Base-by-base conservation (phyloP, 2,113 vertebrate genomes). In the Uria lomvia region DNA sequence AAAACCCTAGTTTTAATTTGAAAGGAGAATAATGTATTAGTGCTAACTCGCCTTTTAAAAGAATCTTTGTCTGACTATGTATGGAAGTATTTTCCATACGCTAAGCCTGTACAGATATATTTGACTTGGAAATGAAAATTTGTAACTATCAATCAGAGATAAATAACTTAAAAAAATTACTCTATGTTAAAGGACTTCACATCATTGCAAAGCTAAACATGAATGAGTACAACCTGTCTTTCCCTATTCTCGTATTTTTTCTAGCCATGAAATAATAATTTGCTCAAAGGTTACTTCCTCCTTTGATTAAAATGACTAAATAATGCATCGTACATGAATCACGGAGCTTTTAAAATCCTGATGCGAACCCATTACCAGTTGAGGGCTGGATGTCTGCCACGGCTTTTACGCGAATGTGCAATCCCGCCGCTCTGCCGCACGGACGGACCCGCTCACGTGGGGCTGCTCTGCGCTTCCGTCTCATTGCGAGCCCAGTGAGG, bases 371-470 rank as follows among this genome's bases (percentile, higher is more conserved):
- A 34, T 13, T 26, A 19, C 9, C 52, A 22, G 5, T 0, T 8
- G 16, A 27, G 56, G 62, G 52, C 85, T 47, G 74, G 73, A 12
- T 15, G 50, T 5, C 55, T 40, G 78, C 60, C 66, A 13, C 23
- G 15, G 68, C 36, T 3, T 5, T 7, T 20, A 8, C n/a, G 4
- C 0, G 42, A 11, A 30, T 36, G 43, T 24, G 34, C 29, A 10
- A 14, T 6, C 20, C 66, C 67, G 22, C 1, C 0, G 6, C 40
- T 15, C 49, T 5, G 38, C 10, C 5, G 65, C 27, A 10, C 1
- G 19, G 40, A 26, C 1, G 2, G 32, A 21, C 15, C 29, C 0
- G 12, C 66, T 40, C 60, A 2, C 0, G 1, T 2, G 0, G 1
- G 34, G 55, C 55, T 32, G 1, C 2, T 6, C 62, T 21, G 38